These are phyloP conservation scores for Lipotes vexillifer DNA, from an alignment of 2,113 vertebrate species.

Conservation along the genomic window DNA sequence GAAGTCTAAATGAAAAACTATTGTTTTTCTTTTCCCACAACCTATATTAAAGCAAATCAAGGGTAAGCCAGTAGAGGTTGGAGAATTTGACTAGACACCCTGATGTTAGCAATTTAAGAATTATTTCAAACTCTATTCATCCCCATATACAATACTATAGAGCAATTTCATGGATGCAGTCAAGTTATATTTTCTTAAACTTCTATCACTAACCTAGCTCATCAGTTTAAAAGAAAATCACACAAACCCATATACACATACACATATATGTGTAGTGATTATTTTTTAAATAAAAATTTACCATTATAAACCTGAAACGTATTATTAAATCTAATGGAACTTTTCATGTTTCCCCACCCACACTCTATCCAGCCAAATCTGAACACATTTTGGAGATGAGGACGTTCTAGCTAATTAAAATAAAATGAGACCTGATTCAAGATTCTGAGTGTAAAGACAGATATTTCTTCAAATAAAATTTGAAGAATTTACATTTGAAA, in stretches of 20 bases:
- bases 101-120: constrained; percentile 59
- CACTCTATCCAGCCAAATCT: background rate
- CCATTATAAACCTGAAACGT: constrained; percentile 24
- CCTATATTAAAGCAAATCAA: constrained; percentile 76
- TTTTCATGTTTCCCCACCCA: background rate
- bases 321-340: background rate
- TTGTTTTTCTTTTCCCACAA: constrained; percentile 68
- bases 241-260: background rate
- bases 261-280: background rate
- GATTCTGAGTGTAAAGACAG: background rate
- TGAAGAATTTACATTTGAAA: background rate
- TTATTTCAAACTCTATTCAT: constrained; percentile 65
- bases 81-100: constrained; percentile 66
- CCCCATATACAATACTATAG: constrained; percentile 31
- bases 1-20: constrained; percentile 45
- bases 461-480: constrained; percentile 16
- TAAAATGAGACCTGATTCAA: background rate
- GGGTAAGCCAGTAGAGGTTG: constrained; percentile 70
- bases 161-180: background rate
- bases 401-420: background rate
- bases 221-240: background rate
- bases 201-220: background rate
- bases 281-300: background rate
- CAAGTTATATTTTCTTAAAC: constrained; percentile 9
- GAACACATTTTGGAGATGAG: background rate